Conservation (phyloP, 2,113 vertebrate species). For the Grallaria varia region DNA sequence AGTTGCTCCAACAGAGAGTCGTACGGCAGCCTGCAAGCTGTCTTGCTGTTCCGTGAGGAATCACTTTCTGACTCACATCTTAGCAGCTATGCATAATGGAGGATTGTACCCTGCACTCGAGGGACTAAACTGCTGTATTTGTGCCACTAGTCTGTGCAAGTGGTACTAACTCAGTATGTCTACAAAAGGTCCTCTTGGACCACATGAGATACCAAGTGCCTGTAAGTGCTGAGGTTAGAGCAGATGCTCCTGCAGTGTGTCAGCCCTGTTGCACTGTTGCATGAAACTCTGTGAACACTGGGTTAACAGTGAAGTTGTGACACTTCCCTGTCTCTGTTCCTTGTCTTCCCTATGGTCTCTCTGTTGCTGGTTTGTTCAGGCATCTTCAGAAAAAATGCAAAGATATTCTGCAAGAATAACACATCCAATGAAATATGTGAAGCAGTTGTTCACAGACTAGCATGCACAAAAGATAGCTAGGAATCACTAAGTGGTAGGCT, state of each 20-base stretch:
- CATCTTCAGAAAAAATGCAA: neutral
- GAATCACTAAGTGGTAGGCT: neutral
- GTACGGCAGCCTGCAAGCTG: neutral
- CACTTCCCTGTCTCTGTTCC: neutral
- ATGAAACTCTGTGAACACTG: fast-evolving
- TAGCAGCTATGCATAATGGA: neutral
- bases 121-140: neutral
- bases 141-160: neutral
- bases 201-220: neutral
- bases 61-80: neutral
- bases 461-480: neutral
- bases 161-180: neutral
- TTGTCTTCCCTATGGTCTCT: neutral
- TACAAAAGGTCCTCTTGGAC: neutral
- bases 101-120: neutral
- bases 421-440: neutral
- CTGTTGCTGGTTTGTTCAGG: neutral
- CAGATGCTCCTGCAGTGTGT: neutral
- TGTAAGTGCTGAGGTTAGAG: neutral
- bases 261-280: neutral
- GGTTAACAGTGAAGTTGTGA: neutral
- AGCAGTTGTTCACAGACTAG: neutral
- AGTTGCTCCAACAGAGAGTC: neutral
- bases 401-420: neutral
- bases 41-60: neutral